Evolutionary conservation across 2,888 invertebrate genomes (phyloP).

Genomic region (Cantharis lateralis): DNA sequence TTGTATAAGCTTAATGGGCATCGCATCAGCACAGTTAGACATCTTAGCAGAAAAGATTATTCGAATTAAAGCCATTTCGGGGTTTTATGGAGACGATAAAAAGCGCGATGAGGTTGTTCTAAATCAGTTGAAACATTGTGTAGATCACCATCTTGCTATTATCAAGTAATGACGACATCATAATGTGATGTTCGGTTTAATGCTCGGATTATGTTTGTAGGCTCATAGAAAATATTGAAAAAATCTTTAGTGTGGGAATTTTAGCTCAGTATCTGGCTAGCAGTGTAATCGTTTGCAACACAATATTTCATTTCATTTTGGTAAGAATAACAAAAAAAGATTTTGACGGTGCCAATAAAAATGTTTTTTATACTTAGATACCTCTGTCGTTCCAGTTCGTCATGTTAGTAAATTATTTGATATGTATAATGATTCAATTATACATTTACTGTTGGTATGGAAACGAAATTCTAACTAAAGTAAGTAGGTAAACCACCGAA

Average conservation of each 20-base stretch:
- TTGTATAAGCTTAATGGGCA: slow-evolving; percentile 17
- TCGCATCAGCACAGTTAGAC: slow-evolving; percentile 19
- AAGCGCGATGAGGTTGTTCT: neutral
- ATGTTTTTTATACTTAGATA: neutral
- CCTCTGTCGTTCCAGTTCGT: neutral
- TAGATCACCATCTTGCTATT: neutral
- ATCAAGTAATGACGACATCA: neutral
- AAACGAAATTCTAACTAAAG: neutral
- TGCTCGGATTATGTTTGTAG: neutral
- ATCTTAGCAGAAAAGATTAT: slow-evolving; percentile 15
- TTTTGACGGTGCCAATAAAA: neutral
- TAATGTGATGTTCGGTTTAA: neutral
- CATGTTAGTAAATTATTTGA: neutral
- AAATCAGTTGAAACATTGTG: neutral
- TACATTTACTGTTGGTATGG: neutral
- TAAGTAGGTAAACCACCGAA: neutral
- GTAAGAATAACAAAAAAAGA: neutral
- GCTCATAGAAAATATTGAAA: neutral
- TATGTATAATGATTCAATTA: neutral
- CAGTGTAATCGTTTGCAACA: neutral
- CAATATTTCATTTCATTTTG: neutral
- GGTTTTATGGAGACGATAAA: neutral
- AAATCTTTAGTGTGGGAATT: neutral
- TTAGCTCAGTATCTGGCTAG: neutral
- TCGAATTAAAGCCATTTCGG: neutral